Conservation (phyloP, 2,797 vertebrate genomes). For the Astyanax mexicanus region DNA sequence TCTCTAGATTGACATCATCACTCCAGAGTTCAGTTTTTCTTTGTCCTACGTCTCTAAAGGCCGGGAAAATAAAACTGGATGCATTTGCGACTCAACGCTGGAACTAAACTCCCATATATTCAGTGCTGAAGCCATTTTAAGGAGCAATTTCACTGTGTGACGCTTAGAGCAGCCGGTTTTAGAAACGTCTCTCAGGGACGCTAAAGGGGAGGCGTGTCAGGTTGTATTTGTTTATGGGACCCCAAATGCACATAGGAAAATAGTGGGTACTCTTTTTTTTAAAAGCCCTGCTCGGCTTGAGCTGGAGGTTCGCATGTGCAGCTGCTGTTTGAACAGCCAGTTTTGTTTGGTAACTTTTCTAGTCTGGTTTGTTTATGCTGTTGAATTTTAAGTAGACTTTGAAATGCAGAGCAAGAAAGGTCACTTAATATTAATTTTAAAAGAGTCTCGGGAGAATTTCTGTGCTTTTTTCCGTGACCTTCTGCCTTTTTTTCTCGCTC, state of each 20-base stretch:
- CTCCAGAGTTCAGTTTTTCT: no score
- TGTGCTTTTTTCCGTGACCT: conserved; percentile 33
- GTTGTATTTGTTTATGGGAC: neutral
- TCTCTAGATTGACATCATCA: no score
- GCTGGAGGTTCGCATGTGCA: neutral
- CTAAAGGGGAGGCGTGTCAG: neutral
- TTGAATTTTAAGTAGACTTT: conserved; percentile 33
- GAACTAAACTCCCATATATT: no score
- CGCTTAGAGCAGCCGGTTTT: neutral
- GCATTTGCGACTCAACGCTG: no score
- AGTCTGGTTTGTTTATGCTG: conserved; percentile 9
- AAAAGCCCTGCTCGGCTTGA: neutral
- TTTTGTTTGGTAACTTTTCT: neutral
- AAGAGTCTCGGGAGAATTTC: neutral
- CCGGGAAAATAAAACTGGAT: no score
- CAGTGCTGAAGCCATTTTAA: no score
- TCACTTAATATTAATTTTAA: conserved; percentile 6
- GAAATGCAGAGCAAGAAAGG: conserved; percentile 11
- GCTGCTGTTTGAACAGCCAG: neutral
- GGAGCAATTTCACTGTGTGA: neutral
- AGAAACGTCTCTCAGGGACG: neutral
- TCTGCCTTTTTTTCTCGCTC: neutral
- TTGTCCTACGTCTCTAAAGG: no score
- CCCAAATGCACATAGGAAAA: neutral
- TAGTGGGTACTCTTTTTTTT: neutral